These are phyloP conservation scores for Excalfactoria chinensis DNA, from an alignment of 2,113 vertebrate genomes.

Conservation along the genomic window DNA sequence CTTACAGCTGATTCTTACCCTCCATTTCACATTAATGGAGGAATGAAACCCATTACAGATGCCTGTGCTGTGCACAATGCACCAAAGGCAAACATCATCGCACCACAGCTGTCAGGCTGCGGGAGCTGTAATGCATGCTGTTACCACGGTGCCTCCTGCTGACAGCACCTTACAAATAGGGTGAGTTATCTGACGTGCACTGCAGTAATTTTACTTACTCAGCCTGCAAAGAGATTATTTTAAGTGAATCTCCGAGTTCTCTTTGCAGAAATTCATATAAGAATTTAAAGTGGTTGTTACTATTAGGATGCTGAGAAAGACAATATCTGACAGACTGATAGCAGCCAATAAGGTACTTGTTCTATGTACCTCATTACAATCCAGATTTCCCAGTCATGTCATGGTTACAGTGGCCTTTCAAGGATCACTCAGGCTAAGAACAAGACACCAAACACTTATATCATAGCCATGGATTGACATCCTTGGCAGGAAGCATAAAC, in stretches of 20 bases:
- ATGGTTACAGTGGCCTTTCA: neutral
- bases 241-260: neutral
- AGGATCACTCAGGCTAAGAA: neutral
- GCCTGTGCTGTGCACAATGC: neutral
- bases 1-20: neutral
- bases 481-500: neutral
- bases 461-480: neutral
- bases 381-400: rapidly evolving
- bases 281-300: neutral
- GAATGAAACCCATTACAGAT: neutral
- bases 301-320: neutral
- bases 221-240: neutral
- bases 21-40: neutral
- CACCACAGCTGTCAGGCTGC: neutral
- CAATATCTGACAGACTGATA: neutral
- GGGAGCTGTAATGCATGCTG: neutral
- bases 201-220: neutral
- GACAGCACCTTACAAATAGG: neutral
- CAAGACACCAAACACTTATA: neutral
- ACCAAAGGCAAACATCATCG: neutral
- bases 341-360: neutral
- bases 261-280: neutral
- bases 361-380: neutral
- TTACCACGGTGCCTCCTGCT: constrained; percentile 44
- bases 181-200: neutral